Conservation (phyloP, 2,888 invertebrate species). For the Eupeodes latifasciatus region DNA sequence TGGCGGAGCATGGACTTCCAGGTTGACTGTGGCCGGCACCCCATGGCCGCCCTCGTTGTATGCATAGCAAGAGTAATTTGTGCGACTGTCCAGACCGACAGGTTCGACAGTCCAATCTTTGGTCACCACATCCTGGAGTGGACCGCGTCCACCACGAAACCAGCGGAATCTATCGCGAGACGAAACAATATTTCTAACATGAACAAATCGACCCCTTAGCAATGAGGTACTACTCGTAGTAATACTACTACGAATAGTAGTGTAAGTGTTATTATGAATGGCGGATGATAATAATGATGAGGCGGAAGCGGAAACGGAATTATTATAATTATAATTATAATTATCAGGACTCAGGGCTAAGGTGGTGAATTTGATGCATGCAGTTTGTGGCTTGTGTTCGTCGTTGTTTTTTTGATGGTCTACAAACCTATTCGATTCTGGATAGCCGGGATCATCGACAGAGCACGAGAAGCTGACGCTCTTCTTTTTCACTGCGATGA, state of each 20-base stretch:
- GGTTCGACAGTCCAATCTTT: conserved; percentile 92
- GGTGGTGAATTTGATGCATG: conserved; percentile 73
- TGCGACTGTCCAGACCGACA: conserved; percentile 92
- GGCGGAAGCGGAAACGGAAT: conserved; percentile 56
- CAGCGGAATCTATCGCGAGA: conserved; percentile 88
- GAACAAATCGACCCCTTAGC: conserved; percentile 81
- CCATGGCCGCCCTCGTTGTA: conserved; percentile 94
- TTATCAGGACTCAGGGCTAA: conserved; percentile 60
- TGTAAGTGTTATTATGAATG: conserved; percentile 51
- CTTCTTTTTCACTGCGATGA: conserved; percentile 92
- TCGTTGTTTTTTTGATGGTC: conserved; percentile 9
- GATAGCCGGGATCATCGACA: conserved; percentile 93
- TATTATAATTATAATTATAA: not conserved
- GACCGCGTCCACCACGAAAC: conserved; percentile 90
- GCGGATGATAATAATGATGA: conserved; percentile 20
- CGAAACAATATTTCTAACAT: conserved; percentile 81
- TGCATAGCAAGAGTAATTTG: conserved; percentile 95
- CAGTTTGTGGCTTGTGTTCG: conserved; percentile 63
- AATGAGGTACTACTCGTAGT: conserved; percentile 47
- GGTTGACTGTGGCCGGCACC: conserved; percentile 87
- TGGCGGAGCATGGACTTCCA: conserved; percentile 93
- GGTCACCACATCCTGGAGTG: conserved; percentile 90
- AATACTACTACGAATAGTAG: conserved; percentile 12
- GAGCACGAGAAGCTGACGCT: conserved; percentile 93
- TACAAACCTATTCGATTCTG: conserved; percentile 86